These are phyloP conservation scores for Malurus cyaneus DNA, from an alignment of 2,113 vertebrate species.

Conservation along the genomic window DNA sequence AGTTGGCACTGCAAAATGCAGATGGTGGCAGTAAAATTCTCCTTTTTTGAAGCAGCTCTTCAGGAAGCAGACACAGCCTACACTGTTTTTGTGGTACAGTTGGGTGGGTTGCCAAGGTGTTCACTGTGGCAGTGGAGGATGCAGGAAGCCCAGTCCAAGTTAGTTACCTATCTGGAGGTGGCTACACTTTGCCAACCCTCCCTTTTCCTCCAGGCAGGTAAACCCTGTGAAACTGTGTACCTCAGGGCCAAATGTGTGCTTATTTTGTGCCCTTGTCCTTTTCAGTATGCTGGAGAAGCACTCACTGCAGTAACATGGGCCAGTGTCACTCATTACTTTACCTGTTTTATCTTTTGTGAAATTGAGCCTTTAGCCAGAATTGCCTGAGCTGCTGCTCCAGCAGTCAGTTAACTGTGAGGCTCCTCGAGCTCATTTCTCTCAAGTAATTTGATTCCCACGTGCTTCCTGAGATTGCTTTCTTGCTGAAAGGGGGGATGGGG, in stretches of 20 bases:
- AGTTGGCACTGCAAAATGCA: background rate
- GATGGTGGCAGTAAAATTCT: background rate
- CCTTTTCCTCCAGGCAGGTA: background rate
- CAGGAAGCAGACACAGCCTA: background rate
- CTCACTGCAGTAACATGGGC: slow-evolving; percentile 64
- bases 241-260: background rate
- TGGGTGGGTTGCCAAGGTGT: background rate
- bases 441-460: slow-evolving; percentile 76
- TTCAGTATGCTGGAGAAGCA: slow-evolving; percentile 65
- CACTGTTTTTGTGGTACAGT: accelerated
- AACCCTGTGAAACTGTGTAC: background rate
- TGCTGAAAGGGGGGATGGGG: background rate
- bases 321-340: slow-evolving; percentile 74
- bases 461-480: slow-evolving; percentile 72
- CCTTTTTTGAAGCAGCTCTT: background rate
- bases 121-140: background rate
- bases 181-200: background rate
- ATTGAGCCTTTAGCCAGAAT: slow-evolving; percentile 74
- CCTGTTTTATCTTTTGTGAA: slow-evolving; percentile 80
- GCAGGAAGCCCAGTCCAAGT: background rate
- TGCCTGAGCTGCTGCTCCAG: slow-evolving; percentile 72
- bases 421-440: slow-evolving; percentile 76
- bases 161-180: background rate
- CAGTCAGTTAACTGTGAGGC: slow-evolving; percentile 71
- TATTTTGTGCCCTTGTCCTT: slow-evolving; percentile 42